Conservation (phyloP, 2,113 vertebrate genomes). For the Antigone vipio region DNA sequence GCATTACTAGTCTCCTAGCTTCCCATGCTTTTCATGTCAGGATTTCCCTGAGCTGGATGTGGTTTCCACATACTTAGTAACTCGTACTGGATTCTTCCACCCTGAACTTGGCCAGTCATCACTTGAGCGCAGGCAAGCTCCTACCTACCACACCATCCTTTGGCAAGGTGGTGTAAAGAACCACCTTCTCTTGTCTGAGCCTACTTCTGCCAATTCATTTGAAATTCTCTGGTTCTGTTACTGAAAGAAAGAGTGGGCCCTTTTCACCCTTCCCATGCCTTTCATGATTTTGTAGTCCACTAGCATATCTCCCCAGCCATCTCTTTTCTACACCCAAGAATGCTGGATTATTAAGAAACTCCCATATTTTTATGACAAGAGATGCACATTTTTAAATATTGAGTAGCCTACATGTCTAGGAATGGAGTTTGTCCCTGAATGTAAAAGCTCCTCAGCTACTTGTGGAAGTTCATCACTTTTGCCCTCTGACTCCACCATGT, state of each 20-base stretch:
- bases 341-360: not conserved
- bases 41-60: not conserved
- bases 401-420: not conserved
- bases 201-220: not conserved
- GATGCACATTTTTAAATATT: not conserved
- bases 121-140: not conserved
- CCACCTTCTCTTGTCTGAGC: not conserved
- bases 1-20: not conserved
- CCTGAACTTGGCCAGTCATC: not conserved
- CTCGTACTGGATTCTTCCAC: not conserved
- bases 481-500: not conserved
- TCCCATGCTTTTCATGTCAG: not conserved
- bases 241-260: not conserved
- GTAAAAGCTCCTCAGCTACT: not conserved
- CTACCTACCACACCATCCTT: not conserved
- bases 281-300: not conserved
- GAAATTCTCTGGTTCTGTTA: not conserved
- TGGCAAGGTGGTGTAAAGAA: not conserved
- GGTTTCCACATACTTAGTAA: not conserved
- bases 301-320: not conserved
- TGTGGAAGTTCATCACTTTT: not conserved
- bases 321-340: not conserved
- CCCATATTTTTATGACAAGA: not conserved
- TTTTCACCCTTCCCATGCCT: not conserved
- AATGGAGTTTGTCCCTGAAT: not conserved